Evolutionary conservation across 2,797 vertebrate genomes (phyloP), one percentile per base, ranked within the genome.

Genomic region (Morus bassanus): DNA sequence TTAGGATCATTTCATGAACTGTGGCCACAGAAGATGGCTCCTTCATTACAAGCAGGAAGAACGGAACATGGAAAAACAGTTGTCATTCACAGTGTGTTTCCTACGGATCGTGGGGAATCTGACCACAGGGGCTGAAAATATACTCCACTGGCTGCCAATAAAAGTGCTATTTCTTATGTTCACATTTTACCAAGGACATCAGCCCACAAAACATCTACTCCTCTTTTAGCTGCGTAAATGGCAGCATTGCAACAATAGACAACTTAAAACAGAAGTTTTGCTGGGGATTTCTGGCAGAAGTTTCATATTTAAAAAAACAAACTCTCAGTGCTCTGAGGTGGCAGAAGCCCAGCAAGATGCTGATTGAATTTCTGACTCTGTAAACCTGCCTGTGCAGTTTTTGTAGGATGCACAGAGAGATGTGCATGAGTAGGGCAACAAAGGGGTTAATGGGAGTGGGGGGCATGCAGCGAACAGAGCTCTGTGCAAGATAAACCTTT

Each of bases 51-150:
- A 80, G 46, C 91, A 86, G 53, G 64, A 91, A 51, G 78, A 91
- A 84, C 18, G 89, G 81, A 94, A 59, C n/a, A 88, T 51, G 95
- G 88, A 93, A 95, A 94, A 95, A 80, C 11, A 73, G 68, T 80
- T 95, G 80, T 89, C 69, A 85, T 95, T 94, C 95, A 95, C 91
- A 88, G 88, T 76, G 46, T 83, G 78, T 85, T 95, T 91, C 93
- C 94, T 91, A 91, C 11, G 59, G 82, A 81, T 88, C 91, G 64
- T 73, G 88, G 79, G 85, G 70, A 91, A 79, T 91, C 91, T 97
- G 96, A 96, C 89, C 79, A 88, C 86, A 88, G 6, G 63, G 46
- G 69, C 93, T 95, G 91, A 94, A 94, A 97, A 96, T 94, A 94
- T 10, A 79, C 80, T 89, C 80, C 83, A 37, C 56, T 1, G 17